These are phyloP conservation scores for Micrasema longulum DNA, from an alignment of 1,140 invertebrate genomes.

Conservation along the genomic window DNA sequence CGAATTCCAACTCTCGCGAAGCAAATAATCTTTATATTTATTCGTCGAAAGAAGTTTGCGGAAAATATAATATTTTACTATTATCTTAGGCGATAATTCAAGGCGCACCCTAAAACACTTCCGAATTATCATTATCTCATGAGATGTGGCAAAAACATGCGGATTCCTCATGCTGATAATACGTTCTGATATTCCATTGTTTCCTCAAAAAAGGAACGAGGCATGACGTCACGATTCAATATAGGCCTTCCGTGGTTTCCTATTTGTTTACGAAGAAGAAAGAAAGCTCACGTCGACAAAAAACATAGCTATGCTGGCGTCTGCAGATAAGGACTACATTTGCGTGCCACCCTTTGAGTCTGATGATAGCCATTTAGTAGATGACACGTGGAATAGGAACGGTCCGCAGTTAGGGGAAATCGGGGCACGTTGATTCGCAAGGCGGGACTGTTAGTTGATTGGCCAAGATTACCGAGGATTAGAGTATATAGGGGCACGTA, in stretches of 20 bases:
- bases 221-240: slow-evolving; percentile 35
- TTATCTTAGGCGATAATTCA: slow-evolving; percentile 9
- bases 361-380: slow-evolving; percentile 29
- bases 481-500: too few species aligned
- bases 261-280: slow-evolving; percentile 24
- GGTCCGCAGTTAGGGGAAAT: neutral
- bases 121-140: slow-evolving; percentile 23
- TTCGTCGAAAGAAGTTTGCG: too few species aligned
- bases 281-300: slow-evolving; percentile 20
- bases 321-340: slow-evolving; percentile 21
- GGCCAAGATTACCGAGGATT: slow-evolving; percentile 7
- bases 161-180: slow-evolving; percentile 8
- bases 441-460: slow-evolving; percentile 31
- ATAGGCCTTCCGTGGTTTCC: slow-evolving; percentile 4
- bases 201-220: slow-evolving; percentile 16
- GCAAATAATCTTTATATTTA: too few species aligned
- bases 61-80: neutral
- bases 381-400: slow-evolving; percentile 22
- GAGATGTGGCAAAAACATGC: slow-evolving; percentile 7
- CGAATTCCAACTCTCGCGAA: too few species aligned
- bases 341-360: slow-evolving; percentile 9
- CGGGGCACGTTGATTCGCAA: neutral
- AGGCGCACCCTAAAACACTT: neutral
- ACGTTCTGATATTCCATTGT: too few species aligned
- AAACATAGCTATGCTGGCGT: slow-evolving; percentile 17